These are phyloP conservation scores for Arctopsyche grandis DNA, from an alignment of 1,140 invertebrate species.

Conservation along the genomic window DNA sequence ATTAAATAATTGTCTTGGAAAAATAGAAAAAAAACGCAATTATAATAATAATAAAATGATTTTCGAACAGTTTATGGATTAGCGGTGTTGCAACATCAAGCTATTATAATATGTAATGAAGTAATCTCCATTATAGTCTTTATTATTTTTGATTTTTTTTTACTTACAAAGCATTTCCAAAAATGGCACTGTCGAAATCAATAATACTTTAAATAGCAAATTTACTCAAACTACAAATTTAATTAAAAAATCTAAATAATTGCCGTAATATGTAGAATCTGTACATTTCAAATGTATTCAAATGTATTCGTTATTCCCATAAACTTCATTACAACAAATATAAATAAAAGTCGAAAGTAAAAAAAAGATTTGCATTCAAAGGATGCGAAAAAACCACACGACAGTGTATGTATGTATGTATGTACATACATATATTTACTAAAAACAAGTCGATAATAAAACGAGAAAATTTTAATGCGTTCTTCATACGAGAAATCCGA, in stretches of 20 bases:
- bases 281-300: not conserved
- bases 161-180: no score
- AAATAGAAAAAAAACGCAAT: no score
- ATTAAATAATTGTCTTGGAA: no score
- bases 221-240: no score
- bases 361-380: conserved; percentile 20
- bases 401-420: not conserved
- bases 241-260: not conserved
- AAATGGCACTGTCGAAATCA: no score
- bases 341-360: not conserved
- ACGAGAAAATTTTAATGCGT: conserved; percentile 14
- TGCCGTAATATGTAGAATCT: not conserved
- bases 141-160: no score
- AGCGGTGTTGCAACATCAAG: no score
- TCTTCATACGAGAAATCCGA: conserved; percentile 14
- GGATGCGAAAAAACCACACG: not conserved
- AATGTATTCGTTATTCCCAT: conserved; percentile 16
- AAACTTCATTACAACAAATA: conserved; percentile 25
- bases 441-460: conserved; percentile 23
- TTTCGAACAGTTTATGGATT: no score
- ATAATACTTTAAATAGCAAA: no score
- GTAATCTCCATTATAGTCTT: no score
- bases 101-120: no score
- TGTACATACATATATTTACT: conserved; percentile 8
- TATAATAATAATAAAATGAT: no score